phyloP scores from a whole-genome alignment of 2,797 vertebrate genomes.

The Bovichtus variegatus region DNA sequence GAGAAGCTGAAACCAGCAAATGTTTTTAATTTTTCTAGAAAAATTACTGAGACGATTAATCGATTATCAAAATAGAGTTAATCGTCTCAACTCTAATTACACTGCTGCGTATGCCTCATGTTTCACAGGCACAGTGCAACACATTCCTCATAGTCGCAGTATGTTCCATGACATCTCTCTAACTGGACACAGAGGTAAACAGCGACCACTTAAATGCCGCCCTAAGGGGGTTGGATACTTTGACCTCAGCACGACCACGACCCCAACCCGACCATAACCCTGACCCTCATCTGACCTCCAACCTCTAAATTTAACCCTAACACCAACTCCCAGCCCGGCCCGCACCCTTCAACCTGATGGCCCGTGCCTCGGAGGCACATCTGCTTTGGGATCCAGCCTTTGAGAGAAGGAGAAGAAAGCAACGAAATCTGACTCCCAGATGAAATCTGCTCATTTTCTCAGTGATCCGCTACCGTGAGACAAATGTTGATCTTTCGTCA shows the following conservation, averaged over 20 bases:
- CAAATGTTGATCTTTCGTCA: constrained; percentile 75
- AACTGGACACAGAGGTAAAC: constrained; percentile 65
- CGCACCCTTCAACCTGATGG: constrained; percentile 73
- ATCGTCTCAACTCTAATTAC: background rate
- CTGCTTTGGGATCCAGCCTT: constrained; percentile 72
- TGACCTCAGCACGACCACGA: constrained; percentile 74
- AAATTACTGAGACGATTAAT: background rate
- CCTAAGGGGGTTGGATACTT: constrained; percentile 68
- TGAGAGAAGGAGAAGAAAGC: constrained; percentile 57
- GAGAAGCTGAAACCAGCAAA: background rate
- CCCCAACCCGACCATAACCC: constrained; percentile 84
- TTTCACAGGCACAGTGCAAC: background rate
- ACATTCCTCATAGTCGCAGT: background rate
- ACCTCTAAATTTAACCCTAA: constrained; percentile 84
- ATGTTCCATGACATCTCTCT: constrained; percentile 13
- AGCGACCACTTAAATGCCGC: constrained; percentile 64
- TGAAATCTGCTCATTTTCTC: constrained; percentile 73
- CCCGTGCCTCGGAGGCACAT: constrained; percentile 79
- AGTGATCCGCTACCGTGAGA: constrained; percentile 76
- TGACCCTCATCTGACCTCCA: constrained; percentile 74
- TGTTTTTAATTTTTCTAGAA: background rate
- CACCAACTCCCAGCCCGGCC: constrained; percentile 72
- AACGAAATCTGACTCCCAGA: constrained; percentile 72
- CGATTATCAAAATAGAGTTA: background rate
- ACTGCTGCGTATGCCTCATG: background rate